Evolutionary conservation across 2,797 vertebrate species (phyloP).

Genomic region (Vireo griseus): DNA sequence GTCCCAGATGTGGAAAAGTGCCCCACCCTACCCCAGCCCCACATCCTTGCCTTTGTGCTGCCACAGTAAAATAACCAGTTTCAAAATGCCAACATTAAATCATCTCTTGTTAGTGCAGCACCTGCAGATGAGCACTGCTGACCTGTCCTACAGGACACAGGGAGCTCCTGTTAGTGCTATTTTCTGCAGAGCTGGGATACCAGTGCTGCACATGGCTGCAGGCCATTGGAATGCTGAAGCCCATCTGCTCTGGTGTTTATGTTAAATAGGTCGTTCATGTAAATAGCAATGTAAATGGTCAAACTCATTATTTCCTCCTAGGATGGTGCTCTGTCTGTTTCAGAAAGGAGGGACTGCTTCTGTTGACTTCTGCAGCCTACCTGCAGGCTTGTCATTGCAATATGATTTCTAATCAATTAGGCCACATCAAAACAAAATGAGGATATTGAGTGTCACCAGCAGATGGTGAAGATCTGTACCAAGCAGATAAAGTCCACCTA

Average conservation of each 20-base stretch:
- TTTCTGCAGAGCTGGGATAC: not conserved
- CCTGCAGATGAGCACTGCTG: not conserved
- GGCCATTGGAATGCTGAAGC: not conserved
- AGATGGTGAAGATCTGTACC: not conserved
- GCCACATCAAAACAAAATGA: not conserved
- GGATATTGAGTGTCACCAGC: not conserved
- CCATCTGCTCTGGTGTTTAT: not conserved
- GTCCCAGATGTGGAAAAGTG: not conserved
- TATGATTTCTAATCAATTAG: not conserved
- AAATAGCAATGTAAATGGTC: not conserved
- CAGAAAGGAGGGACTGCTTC: not conserved
- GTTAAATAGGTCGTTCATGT: not conserved
- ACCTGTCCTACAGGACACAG: not conserved
- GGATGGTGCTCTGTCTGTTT: not conserved
- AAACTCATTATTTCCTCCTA: not conserved
- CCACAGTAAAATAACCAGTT: not conserved
- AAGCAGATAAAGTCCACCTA: not conserved
- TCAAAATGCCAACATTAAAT: not conserved
- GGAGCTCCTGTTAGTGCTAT: not conserved
- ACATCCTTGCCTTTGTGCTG: not conserved
- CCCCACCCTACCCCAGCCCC: not conserved
- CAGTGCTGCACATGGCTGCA: not conserved
- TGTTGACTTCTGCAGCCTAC: not conserved
- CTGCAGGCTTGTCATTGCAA: not conserved
- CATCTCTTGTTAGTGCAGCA: not conserved